Conservation (phyloP, 53 echinoderm and acorn worm genomes). For the Pentamera pediparva region DNA sequence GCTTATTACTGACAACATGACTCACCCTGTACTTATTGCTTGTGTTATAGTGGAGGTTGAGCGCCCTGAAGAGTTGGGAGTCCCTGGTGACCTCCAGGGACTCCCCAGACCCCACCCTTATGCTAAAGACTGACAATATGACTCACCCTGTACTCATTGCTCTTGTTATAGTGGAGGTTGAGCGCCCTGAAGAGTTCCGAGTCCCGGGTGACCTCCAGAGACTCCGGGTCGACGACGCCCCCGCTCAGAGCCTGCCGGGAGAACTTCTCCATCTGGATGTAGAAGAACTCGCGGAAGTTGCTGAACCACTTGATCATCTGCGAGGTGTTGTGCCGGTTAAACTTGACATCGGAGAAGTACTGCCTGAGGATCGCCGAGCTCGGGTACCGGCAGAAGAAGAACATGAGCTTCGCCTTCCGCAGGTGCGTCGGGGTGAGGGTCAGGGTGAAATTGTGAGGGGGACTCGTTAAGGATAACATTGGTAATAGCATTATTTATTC, state of each 20-base stretch:
- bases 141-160: constrained; percentile 95
- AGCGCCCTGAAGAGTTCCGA: constrained; percentile 88
- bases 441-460: constrained; percentile 60
- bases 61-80: constrained; percentile 84
- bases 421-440: constrained; percentile 93
- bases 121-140: too few species aligned
- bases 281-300: constrained; percentile 99
- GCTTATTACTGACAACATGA: neutral
- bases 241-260: constrained; percentile 86
- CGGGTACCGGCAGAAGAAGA: constrained; percentile 93
- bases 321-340: constrained; percentile 99
- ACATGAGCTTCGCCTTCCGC: constrained; percentile 98
- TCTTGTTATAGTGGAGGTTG: constrained; percentile 99
- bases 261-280: constrained; percentile 99
- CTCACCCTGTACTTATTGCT: constrained; percentile 93
- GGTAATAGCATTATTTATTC: neutral
- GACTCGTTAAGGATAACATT: constrained; percentile 57
- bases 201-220: constrained; percentile 73
- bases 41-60: constrained; percentile 97
- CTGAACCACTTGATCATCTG: constrained; percentile 99
- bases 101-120: too few species aligned
- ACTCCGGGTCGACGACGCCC: constrained; percentile 56
- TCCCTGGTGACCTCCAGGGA: constrained; percentile 71
- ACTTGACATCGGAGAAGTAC: constrained; percentile 96
- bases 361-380: constrained; percentile 88